These are phyloP conservation scores for Danaus melanippus DNA, from an alignment of 1,140 invertebrate species.

Conservation along the genomic window DNA sequence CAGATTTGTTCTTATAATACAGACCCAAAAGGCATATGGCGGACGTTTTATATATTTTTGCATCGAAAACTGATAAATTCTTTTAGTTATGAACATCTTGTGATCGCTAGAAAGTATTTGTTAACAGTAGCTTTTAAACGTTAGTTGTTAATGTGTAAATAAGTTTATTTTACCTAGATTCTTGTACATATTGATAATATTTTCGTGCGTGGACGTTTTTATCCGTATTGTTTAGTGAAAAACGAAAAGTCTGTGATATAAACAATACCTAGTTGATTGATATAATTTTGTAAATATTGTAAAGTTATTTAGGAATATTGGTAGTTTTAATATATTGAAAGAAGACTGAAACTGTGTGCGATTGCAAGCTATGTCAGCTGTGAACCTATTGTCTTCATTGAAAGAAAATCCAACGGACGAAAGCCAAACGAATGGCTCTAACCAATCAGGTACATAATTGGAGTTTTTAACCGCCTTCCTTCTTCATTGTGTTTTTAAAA, in stretches of 20 bases:
- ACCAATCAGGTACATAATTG: slow-evolving; percentile 31
- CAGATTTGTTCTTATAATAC: slow-evolving; percentile 42
- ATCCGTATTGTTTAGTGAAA: slow-evolving; percentile 70
- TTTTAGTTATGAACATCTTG: slow-evolving; percentile 72
- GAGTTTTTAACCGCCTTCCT: slow-evolving; percentile 4
- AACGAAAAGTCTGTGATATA: slow-evolving; percentile 74
- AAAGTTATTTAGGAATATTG: slow-evolving; percentile 68
- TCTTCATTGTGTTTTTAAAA: slow-evolving; percentile 5
- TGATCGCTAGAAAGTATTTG: slow-evolving; percentile 69
- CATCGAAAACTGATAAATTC: slow-evolving; percentile 72
- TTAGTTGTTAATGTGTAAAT: slow-evolving; percentile 72
- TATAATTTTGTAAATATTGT: slow-evolving; percentile 70
- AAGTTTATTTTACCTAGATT: slow-evolving; percentile 67
- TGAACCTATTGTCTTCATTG: slow-evolving; percentile 63
- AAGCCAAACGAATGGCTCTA: slow-evolving; percentile 35
- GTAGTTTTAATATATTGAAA: slow-evolving; percentile 65
- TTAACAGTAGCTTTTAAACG: slow-evolving; percentile 68
- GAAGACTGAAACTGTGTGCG: slow-evolving; percentile 66
- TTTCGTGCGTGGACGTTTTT: slow-evolving; percentile 71
- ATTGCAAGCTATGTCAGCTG: slow-evolving; percentile 70
- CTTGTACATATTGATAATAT: slow-evolving; percentile 69
- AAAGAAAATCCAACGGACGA: slow-evolving; percentile 63
- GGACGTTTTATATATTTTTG: slow-evolving; percentile 74
- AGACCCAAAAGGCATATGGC: slow-evolving; percentile 72
- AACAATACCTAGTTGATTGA: slow-evolving; percentile 70